Conservation (phyloP, 2,797 vertebrate species). For the Alosa sapidissima region DNA sequence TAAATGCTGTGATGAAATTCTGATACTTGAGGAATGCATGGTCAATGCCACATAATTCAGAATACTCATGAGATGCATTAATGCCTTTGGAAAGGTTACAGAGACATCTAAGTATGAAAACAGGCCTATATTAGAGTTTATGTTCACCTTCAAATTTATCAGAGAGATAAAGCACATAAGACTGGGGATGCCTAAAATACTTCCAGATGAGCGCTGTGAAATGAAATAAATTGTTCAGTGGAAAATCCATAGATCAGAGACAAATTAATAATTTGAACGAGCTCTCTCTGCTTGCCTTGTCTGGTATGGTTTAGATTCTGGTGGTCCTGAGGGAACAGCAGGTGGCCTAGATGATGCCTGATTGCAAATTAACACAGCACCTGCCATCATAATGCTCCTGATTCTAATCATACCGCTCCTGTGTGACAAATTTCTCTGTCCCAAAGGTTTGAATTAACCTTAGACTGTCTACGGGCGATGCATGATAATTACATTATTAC, state of each 20-base stretch:
- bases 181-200: not conserved
- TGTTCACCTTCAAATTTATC: not conserved
- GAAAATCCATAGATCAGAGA: not conserved
- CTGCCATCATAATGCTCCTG: not conserved
- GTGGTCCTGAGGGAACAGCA: constrained; percentile 7
- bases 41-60: not conserved
- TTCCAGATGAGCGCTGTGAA: not conserved
- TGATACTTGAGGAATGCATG: not conserved
- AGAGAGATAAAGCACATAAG: not conserved
- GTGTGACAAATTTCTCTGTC: not conserved
- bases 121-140: not conserved
- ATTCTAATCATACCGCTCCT: constrained; percentile 20
- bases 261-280: not conserved
- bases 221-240: not conserved
- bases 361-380: constrained; percentile 22
- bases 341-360: constrained; percentile 8
- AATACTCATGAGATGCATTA: not conserved
- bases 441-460: constrained; percentile 28
- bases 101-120: not conserved
- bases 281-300: not conserved
- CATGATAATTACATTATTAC: constrained; percentile 1
- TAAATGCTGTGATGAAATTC: not conserved
- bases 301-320: not conserved
- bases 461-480: not conserved
- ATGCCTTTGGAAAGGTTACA: not conserved